Evolutionary conservation across 2,888 invertebrate species (phyloP).

Genomic region (Melipona beecheii): DNA sequence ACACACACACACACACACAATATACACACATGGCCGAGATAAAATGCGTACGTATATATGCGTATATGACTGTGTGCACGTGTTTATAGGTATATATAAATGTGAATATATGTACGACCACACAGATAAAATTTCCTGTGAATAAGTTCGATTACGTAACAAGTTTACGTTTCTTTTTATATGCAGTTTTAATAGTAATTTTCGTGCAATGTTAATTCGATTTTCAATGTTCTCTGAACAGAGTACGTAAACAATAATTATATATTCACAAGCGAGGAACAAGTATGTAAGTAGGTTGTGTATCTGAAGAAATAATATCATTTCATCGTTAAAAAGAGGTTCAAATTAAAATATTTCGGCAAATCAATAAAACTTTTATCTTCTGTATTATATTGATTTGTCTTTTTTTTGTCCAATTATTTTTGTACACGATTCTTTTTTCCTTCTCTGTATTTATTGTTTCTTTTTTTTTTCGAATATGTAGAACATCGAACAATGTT

Average conservation of each 20-base stretch:
- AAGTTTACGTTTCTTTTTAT: slow-evolving; percentile 27
- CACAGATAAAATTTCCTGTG: slow-evolving; percentile 32
- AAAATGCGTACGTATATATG: not conserved
- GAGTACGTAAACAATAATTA: slow-evolving; percentile 43
- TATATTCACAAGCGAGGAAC: slow-evolving; percentile 37
- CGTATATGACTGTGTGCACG: not conserved
- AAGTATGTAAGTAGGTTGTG: slow-evolving; percentile 11
- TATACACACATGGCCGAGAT: no score
- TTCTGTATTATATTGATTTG: not conserved
- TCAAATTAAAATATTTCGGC: slow-evolving; percentile 22
- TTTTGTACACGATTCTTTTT: slow-evolving; percentile 24
- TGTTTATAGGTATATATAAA: not conserved
- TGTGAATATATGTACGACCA: not conserved
- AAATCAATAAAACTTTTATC: slow-evolving; percentile 16
- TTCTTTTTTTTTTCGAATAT: slow-evolving; percentile 2
- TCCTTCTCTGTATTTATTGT: not conserved
- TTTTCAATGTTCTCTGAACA: slow-evolving; percentile 21
- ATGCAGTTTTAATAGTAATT: slow-evolving; percentile 32
- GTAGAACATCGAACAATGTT: slow-evolving; percentile 22
- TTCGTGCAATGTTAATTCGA: slow-evolving; percentile 33
- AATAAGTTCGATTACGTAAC: slow-evolving; percentile 40
- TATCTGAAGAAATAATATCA: not conserved
- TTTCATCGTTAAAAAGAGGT: slow-evolving; percentile 4
- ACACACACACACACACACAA: not conserved
- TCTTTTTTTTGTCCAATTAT: slow-evolving; percentile 2